Evolutionary conservation across 1,140 invertebrate genomes (phyloP).

Genomic region (Frieseomelitta varia): DNA sequence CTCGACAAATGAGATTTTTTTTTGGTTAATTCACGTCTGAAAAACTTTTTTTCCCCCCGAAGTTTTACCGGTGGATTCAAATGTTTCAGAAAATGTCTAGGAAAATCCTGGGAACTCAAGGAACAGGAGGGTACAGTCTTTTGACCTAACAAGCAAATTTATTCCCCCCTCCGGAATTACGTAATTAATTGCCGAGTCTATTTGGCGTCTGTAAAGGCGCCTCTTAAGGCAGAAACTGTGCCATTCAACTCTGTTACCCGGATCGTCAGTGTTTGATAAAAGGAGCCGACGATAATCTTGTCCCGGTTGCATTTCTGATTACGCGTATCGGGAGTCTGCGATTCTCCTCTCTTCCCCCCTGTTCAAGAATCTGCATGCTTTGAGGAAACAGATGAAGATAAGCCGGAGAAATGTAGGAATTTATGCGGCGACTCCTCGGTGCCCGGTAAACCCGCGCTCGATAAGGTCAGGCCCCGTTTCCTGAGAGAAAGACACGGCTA

Average conservation of each 20-base stretch:
- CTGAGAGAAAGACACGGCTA: background rate
- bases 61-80: too few species aligned
- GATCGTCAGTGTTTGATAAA: background rate
- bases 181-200: background rate
- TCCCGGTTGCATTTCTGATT: background rate
- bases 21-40: too few species aligned
- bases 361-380: background rate
- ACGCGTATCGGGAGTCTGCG: background rate
- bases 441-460: background rate
- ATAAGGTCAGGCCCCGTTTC: background rate
- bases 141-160: background rate
- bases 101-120: too few species aligned
- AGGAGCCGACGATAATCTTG: background rate
- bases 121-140: too few species aligned
- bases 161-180: background rate
- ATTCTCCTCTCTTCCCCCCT: background rate
- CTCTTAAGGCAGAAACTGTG: background rate
- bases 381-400: background rate
- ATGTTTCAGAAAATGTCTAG: too few species aligned
- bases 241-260: too few species aligned
- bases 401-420: background rate
- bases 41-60: too few species aligned
- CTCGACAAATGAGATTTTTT: too few species aligned
- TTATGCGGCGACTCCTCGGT: background rate
- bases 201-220: background rate